Conservation (phyloP, 2,113 vertebrate species). For the Nycticryphes semicollaris region DNA sequence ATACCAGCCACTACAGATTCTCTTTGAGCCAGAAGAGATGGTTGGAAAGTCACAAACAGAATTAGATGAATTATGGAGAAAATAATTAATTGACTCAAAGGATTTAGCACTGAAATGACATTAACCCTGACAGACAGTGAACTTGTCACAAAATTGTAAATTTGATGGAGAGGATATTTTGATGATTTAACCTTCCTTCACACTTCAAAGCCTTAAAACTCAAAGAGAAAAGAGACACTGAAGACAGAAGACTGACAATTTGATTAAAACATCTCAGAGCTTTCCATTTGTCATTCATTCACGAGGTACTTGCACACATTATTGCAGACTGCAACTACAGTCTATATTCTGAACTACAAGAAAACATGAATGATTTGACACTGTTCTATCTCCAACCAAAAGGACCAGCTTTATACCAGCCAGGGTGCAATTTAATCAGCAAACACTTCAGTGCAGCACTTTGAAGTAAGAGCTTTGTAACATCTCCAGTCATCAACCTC, state of each 20-base stretch:
- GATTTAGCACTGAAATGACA: neutral
- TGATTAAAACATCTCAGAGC: neutral
- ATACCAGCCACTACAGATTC: neutral
- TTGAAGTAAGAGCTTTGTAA: neutral
- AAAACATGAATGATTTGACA: neutral
- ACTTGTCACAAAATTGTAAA: neutral
- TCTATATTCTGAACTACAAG: neutral
- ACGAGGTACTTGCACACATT: neutral
- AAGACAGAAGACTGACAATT: neutral
- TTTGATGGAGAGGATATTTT: neutral
- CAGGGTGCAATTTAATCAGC: neutral
- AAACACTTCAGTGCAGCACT: neutral
- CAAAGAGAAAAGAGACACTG: neutral
- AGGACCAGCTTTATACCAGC: neutral
- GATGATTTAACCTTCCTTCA: neutral
- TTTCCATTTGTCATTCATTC: neutral
- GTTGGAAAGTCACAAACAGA: neutral
- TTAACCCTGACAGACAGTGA: neutral
- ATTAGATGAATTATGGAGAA: neutral
- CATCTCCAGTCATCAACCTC: neutral
- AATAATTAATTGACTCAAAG: neutral
- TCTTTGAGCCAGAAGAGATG: neutral
- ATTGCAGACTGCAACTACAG: neutral
- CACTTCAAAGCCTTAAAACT: neutral
- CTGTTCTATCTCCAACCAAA: neutral